Conservation (phyloP, 2,113 vertebrate genomes). For the Myanophis thanlyinensis region DNA sequence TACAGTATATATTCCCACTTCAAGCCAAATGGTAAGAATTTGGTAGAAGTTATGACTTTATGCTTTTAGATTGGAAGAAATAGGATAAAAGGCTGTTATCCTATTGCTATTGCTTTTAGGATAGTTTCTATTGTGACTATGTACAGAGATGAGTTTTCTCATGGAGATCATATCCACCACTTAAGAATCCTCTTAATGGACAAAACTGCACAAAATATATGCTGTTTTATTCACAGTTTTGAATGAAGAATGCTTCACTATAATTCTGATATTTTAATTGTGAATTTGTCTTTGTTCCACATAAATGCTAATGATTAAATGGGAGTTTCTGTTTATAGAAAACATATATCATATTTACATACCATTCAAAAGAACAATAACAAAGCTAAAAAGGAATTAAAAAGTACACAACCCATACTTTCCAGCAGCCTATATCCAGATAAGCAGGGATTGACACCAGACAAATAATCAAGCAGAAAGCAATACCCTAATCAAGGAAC, state of each 20-base stretch:
- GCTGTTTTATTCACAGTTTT: neutral
- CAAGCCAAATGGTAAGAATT: neutral
- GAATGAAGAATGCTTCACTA: neutral
- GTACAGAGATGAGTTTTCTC: neutral
- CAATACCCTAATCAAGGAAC: neutral
- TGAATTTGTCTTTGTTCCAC: neutral
- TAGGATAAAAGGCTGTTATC: too few species aligned
- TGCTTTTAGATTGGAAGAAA: neutral
- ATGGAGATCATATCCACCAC: neutral
- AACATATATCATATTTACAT: neutral
- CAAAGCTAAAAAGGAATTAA: neutral
- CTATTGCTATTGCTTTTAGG: too few species aligned
- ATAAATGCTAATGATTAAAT: neutral
- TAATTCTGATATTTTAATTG: neutral
- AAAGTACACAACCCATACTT: neutral
- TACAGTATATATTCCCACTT: neutral
- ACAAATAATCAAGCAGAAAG: neutral
- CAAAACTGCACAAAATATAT: neutral
- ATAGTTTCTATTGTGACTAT: neutral
- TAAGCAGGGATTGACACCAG: neutral
- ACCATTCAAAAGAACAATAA: neutral
- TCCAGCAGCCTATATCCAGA: neutral
- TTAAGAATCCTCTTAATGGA: neutral
- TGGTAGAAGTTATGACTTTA: neutral
- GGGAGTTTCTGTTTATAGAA: neutral